A percentile compares a stretch with the other conserved stretches of the same genome.
phyloP scores from a whole-genome alignment of 35 echinoderm and acorn worm species.

The Heliocidaris erythrogramma region DNA sequence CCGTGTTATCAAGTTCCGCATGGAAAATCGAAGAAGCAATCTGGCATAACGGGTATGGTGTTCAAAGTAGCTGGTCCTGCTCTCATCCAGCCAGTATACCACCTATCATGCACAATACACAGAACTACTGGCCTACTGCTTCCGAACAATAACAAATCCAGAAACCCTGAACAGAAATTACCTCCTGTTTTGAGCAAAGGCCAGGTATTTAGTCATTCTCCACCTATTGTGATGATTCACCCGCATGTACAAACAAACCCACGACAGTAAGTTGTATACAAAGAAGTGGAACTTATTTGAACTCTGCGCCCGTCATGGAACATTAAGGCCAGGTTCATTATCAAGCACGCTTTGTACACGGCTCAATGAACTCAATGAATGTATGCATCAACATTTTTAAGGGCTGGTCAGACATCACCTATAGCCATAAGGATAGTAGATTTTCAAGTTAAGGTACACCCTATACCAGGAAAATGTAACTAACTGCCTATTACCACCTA shows the following conservation, averaged over 20 bases:
- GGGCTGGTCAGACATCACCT: too few relatives aligned
- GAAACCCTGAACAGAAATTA: not conserved
- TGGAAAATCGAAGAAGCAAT: not conserved
- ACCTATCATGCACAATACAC: not conserved
- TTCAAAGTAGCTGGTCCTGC: not conserved
- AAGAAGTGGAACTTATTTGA: not conserved
- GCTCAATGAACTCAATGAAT: not conserved
- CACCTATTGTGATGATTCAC: not conserved
- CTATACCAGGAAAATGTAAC: too few relatives aligned
- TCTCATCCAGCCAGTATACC: not conserved
- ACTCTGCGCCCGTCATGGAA: not conserved
- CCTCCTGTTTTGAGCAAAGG: not conserved
- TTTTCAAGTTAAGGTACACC: too few relatives aligned
- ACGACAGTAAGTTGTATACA: not conserved
- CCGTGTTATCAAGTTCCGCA: not conserved
- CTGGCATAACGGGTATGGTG: not conserved
- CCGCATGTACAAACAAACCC: not conserved
- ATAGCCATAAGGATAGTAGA: too few relatives aligned
- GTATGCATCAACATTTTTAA: not conserved
- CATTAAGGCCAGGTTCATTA: not conserved
- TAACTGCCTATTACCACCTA: too few relatives aligned
- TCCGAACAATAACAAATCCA: constrained; percentile 2
- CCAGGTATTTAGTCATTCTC: not conserved
- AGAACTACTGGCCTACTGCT: not conserved
- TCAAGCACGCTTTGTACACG: not conserved